A percentile compares a stretch with the other conserved stretches of the same genome.
phyloP scores from a whole-genome alignment of 2,113 vertebrate species.

The Chloropsis cyanopogon region DNA sequence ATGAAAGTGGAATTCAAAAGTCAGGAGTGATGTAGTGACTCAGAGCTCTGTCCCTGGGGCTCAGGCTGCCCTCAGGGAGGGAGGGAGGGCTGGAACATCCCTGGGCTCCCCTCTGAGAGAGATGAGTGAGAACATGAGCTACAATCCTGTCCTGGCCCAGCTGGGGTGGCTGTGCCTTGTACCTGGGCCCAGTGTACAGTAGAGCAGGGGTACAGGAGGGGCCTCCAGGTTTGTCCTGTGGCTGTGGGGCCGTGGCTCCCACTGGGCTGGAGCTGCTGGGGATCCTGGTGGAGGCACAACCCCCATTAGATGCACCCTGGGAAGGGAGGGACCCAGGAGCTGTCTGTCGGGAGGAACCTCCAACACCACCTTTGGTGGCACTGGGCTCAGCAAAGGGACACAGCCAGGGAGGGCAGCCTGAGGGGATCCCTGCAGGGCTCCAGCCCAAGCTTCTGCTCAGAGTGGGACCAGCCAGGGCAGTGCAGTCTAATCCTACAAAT shows the following conservation, averaged over 20 bases:
- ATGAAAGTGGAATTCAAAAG: neutral
- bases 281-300: neutral
- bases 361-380: neutral
- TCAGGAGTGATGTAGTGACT: neutral
- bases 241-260: neutral
- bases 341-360: neutral
- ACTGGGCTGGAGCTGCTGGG: neutral
- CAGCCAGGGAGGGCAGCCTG: neutral
- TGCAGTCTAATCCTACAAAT: neutral
- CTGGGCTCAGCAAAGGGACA: neutral
- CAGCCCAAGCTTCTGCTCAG: neutral
- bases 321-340: neutral
- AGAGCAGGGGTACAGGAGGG: neutral
- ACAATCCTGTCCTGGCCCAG: neutral
- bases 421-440: neutral
- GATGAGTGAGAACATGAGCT: neutral
- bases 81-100: neutral
- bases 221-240: neutral
- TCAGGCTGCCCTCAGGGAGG: neutral
- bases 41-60: neutral
- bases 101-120: neutral
- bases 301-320: rapidly evolving
- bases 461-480: rapidly evolving
- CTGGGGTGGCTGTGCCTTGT: neutral
- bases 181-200: neutral